phyloP scores from a whole-genome alignment of 2,797 vertebrate species.

The Rhinoraja longicauda region DNA sequence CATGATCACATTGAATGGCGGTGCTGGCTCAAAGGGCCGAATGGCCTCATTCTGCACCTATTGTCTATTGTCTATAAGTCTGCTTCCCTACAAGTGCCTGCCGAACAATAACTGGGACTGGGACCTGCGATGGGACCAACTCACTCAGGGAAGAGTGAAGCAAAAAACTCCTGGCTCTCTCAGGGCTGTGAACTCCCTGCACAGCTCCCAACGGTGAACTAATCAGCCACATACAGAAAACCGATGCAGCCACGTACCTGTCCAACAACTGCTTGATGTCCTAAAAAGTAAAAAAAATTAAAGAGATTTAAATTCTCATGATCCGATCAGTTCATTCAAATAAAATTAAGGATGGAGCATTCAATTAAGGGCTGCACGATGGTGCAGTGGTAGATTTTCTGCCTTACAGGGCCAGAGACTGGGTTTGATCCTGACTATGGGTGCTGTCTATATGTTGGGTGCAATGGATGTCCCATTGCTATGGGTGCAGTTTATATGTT shows the following conservation, averaged over 20 bases:
- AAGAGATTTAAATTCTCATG: not conserved
- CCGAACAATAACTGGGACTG: not conserved
- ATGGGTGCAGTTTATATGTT: no score
- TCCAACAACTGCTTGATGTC: slow-evolving; percentile 17
- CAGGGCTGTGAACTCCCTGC: not conserved
- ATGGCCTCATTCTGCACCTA: no score
- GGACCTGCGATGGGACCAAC: not conserved
- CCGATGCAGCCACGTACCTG: not conserved
- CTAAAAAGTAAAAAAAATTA: not conserved
- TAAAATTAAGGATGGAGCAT: no score
- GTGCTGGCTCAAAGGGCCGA: no score
- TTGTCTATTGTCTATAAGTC: no score
- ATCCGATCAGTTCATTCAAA: not conserved
- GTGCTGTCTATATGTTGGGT: no score
- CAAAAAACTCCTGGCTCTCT: not conserved
- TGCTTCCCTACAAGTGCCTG: not conserved
- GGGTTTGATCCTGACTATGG: no score
- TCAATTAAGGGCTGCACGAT: no score
- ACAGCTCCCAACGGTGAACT: not conserved
- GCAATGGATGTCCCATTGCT: no score
- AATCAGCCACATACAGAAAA: not conserved
- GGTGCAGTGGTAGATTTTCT: no score
- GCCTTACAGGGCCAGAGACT: no score
- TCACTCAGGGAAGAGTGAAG: not conserved
- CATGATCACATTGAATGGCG: no score